phyloP scores from a whole-genome alignment of 2,888 invertebrate genomes.

The Hirudinaria manillensis region DNA sequence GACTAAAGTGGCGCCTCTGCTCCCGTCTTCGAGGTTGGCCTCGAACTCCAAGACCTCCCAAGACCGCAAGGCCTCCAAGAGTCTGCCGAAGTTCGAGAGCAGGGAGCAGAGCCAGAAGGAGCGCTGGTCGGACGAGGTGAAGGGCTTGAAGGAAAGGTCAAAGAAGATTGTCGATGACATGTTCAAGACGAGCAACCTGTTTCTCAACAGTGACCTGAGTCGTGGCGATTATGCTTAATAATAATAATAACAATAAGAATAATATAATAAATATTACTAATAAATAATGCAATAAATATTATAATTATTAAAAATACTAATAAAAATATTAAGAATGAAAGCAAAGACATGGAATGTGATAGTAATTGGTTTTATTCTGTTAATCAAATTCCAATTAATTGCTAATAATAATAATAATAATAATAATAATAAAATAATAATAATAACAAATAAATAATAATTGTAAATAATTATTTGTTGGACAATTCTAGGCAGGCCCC shows the following conservation, averaged over 20 bases:
- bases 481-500: background rate
- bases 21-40: background rate
- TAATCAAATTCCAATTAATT: too few species aligned
- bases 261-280: too few species aligned
- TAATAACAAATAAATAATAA: background rate
- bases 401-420: too few species aligned
- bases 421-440: too few species aligned
- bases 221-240: background rate
- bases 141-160: conserved; percentile 11
- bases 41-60: too few species aligned
- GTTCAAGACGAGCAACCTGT: conserved; percentile 17
- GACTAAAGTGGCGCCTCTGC: background rate
- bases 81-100: background rate
- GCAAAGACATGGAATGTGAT: background rate
- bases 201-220: conserved; percentile 11
- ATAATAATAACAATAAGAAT: too few species aligned
- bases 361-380: too few species aligned
- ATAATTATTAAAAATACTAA: too few species aligned
- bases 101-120: background rate
- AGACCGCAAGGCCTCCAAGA: background rate
- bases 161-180: conserved; percentile 8
- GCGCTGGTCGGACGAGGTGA: background rate
- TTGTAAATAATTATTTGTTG: background rate
- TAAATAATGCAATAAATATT: background rate
- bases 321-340: too few species aligned